These are phyloP conservation scores for Leptopilina boulardi DNA, from an alignment of 1,140 invertebrate species.

Conservation along the genomic window DNA sequence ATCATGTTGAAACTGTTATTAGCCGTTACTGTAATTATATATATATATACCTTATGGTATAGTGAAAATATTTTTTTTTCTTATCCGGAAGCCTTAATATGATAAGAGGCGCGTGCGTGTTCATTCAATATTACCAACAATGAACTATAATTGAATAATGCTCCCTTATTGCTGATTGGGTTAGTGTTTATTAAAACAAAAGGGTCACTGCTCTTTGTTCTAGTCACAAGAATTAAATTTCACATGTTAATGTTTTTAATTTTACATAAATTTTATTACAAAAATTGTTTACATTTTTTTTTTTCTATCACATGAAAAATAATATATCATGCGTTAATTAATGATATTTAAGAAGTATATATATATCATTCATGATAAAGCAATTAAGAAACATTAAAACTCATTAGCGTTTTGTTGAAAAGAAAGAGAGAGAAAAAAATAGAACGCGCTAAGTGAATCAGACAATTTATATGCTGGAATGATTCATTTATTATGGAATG, in stretches of 20 bases:
- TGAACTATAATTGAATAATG: slow-evolving; percentile 69
- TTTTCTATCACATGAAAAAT: no score
- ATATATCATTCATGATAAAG: background rate
- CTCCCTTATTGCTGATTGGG: slow-evolving; percentile 63
- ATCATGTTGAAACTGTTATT: slow-evolving; percentile 10
- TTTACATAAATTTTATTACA: no score
- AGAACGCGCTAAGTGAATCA: slow-evolving; percentile 5
- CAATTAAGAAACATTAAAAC: background rate
- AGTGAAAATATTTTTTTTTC: slow-evolving; percentile 44
- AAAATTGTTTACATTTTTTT: no score
- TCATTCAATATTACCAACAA: slow-evolving; percentile 54
- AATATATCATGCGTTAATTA: no score
- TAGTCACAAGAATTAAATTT: background rate
- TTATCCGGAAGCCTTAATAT: slow-evolving; percentile 59
- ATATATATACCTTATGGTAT: slow-evolving; percentile 14
- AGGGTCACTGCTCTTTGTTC: slow-evolving; percentile 62
- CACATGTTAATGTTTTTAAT: background rate
- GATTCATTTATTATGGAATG: slow-evolving; percentile 8
- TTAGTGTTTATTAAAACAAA: slow-evolving; percentile 70
- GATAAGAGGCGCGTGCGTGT: slow-evolving; percentile 52
- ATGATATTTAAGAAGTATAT: background rate
- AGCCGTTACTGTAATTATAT: background rate
- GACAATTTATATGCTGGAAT: slow-evolving; percentile 3
- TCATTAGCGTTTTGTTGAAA: background rate
- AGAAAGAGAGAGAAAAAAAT: background rate